Evolutionary conservation across 2,797 vertebrate genomes (phyloP), one percentile per base, ranked within the genome.

Genomic region (Diplodus puntazzo): DNA sequence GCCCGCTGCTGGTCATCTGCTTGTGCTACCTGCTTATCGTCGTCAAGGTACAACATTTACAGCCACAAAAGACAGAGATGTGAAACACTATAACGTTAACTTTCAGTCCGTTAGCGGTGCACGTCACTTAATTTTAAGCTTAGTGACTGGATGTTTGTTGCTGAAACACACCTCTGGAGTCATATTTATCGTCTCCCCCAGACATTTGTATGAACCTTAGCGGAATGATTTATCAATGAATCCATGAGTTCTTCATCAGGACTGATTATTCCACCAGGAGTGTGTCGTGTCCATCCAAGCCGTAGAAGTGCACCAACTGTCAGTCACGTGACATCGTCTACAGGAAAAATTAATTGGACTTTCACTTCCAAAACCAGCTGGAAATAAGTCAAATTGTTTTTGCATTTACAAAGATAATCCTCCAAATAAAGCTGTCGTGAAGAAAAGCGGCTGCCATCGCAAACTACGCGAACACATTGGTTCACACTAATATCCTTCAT

Each of bases 21-120:
- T 93, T 98, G 77, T 99, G 98, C 91, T 98, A 99, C 91, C 91
- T 99, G 92, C 94, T 99, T 59, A 98, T 99, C 0, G 95, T 99
- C 49, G 93, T 97, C 60, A 98, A 98, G 92, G 97, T 94, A 88
- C 11, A 27, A 16, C 20, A 11, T 45, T 65, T 43, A 73, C 7
- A 64, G 0, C 1, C 3, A 53, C 11, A 18, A 2, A 34, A 25
- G 25, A 25, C 3, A 25, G 25, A 25, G 25, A 3, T 25, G 25
- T 25, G 25, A 25, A n/a, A n/a, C 30, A 34, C 34, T 34, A 9
- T 34, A 34, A 34, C 7, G 0, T 9, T 34, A 34, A 34, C 34
- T 8, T 34, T 34, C 8, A 34, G 34, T 34, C 34, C 34, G 8
- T 7, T 7, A 48, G 46, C 16, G 17, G 46, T 17, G 46, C 17